Base-by-base conservation (phyloP, 2,113 vertebrate species). In the Beaufortia kweichowensis region DNA sequence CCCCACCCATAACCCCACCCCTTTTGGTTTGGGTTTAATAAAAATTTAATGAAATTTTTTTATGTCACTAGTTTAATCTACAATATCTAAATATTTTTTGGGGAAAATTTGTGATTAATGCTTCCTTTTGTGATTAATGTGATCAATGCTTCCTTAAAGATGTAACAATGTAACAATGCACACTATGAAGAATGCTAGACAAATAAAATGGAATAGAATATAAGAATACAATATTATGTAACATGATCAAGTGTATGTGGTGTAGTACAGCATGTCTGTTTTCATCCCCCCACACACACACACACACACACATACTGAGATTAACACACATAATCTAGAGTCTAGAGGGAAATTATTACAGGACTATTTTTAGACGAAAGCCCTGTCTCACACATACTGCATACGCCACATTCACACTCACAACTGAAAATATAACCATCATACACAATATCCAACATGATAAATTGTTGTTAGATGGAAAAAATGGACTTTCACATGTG, bases 301-400 rank as follows among this genome's bases (percentile, higher is more conserved):
- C 1, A 10, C 35, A 39, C 35, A 48, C 63, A 43, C 21, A 46
- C 5, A 28, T 4, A 4, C 28, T 55, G 28, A 41, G 53, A 71
- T 57, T 59, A 59, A 71, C 53, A 71, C 50, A 71, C 68, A 21
- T 71, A 71, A 71, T 71, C 68, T 28, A 53, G 24, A 8, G 31
- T 71, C 53, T 59, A 15, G 65, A 74, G 66, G 29, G 79, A 79
- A 78, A 88, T 84, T 59, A 41, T 57, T 59, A 57, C 14, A 4
- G 11, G 23, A 17, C 68, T 71, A 71, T 71, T 12, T 71, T 71
- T 39, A 71, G 50, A 71, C 29, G 23, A 39, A 71, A 71, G 50
- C 68, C 21, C 29, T 35, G 50, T 14, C 50, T 68, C 66, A 33
- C 28, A 53, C n/a, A 33, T 11, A 23, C n/a, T 39, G 29, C 63